Conservation (phyloP, 2,113 vertebrate species). For the Rhea americana region DNA sequence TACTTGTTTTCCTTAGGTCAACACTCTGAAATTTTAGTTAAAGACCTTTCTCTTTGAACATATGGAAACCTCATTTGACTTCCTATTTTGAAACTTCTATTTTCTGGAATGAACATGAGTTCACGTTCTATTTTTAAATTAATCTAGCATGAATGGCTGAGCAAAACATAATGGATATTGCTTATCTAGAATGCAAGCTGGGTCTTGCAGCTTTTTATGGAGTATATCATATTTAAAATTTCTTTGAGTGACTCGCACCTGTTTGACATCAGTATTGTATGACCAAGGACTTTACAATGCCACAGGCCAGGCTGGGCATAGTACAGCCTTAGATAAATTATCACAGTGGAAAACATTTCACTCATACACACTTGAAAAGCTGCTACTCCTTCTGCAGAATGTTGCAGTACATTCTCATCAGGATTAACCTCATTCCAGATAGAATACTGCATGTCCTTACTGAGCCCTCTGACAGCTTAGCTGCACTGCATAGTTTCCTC, state of each 20-base stretch:
- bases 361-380: not conserved
- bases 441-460: not conserved
- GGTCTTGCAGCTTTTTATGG: not conserved
- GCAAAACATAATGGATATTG: not conserved
- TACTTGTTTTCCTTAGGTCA: not conserved
- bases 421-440: not conserved
- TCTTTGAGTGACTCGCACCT: not conserved
- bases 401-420: not conserved
- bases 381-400: not conserved
- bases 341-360: not conserved
- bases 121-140: not conserved
- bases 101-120: not conserved
- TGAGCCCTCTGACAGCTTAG: not conserved
- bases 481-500: not conserved
- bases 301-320: not conserved
- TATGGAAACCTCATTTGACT: not conserved
- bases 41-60: not conserved
- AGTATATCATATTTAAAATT: not conserved
- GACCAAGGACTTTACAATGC: not conserved
- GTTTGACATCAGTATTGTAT: not conserved
- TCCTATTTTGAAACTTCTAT: not conserved
- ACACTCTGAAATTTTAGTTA: not conserved
- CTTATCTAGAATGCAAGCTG: not conserved
- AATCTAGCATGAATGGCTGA: not conserved
- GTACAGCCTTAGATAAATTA: not conserved